Evolutionary conservation across 1,140 invertebrate genomes (phyloP).

Genomic region (Rhopalosiphum maidis): DNA sequence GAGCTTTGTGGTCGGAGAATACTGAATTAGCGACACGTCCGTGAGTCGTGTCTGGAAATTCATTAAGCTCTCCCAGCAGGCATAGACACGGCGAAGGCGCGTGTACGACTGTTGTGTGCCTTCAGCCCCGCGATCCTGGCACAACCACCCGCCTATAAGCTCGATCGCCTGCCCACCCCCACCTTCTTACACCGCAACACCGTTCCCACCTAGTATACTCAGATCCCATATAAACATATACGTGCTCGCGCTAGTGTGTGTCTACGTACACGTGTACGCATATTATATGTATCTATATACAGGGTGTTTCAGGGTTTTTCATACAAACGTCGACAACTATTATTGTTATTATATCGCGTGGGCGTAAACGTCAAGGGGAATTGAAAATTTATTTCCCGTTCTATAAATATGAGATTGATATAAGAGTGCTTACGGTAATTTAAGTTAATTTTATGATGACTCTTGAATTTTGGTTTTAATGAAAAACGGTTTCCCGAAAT

Average conservation of each 20-base stretch:
- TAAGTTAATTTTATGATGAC: neutral
- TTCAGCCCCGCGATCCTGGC: neutral
- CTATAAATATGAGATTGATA: neutral
- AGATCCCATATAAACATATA: neutral
- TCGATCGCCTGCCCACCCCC: neutral
- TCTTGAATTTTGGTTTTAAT: neutral
- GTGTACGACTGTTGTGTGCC: neutral
- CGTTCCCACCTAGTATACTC: neutral
- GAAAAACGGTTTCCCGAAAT: neutral
- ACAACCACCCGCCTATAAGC: neutral
- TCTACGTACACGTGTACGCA: neutral
- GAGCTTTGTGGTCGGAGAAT: constrained; percentile 40
- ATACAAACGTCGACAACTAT: neutral
- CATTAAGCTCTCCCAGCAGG: neutral
- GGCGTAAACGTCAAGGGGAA: neutral
- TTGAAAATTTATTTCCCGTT: neutral
- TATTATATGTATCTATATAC: neutral
- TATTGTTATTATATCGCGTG: neutral
- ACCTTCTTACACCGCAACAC: neutral
- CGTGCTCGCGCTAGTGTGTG: neutral
- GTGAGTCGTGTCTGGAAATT: constrained; percentile 47
- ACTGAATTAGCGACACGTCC: constrained; percentile 46
- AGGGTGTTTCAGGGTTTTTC: neutral
- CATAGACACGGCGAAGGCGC: neutral
- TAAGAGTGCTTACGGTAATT: neutral